phyloP scores from a whole-genome alignment of 2,113 vertebrate genomes.

The Ctenodactylus gundi region DNA sequence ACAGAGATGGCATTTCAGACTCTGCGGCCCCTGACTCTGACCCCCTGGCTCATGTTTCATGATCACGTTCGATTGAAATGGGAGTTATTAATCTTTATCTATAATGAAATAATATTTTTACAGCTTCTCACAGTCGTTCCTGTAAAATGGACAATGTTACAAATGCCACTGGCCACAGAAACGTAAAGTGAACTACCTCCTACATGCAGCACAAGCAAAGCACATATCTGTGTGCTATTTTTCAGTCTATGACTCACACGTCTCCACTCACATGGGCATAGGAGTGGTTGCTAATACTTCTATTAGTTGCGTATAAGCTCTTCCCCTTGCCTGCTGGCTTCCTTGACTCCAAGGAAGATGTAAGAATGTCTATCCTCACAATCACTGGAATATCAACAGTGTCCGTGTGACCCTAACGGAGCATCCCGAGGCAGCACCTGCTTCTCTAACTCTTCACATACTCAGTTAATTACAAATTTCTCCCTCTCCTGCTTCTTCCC shows the following conservation, averaged over 20 bases:
- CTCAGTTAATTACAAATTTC: background rate
- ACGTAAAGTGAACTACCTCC: background rate
- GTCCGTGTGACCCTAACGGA: background rate
- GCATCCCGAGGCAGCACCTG: background rate
- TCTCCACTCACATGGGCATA: background rate
- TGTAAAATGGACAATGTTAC: slow-evolving; percentile 54
- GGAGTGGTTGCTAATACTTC: background rate
- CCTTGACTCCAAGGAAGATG: background rate
- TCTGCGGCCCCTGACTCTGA: background rate
- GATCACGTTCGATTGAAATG: slow-evolving; percentile 1
- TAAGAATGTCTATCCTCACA: background rate
- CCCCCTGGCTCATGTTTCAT: background rate
- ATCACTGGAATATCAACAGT: background rate
- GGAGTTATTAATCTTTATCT: slow-evolving; percentile 57
- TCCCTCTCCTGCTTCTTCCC: too few relatives aligned
- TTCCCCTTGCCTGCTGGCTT: background rate
- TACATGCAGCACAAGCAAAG: slow-evolving; percentile 42
- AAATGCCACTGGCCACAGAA: slow-evolving; percentile 46
- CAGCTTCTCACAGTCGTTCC: slow-evolving; percentile 26
- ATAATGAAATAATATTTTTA: slow-evolving; percentile 59
- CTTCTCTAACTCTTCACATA: background rate
- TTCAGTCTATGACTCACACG: background rate
- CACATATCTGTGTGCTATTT: background rate
- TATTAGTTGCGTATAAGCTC: background rate
- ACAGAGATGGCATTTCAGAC: background rate